Base-by-base conservation (phyloP, 2,113 vertebrate genomes). In the Atherinomorus stipes region DNA sequence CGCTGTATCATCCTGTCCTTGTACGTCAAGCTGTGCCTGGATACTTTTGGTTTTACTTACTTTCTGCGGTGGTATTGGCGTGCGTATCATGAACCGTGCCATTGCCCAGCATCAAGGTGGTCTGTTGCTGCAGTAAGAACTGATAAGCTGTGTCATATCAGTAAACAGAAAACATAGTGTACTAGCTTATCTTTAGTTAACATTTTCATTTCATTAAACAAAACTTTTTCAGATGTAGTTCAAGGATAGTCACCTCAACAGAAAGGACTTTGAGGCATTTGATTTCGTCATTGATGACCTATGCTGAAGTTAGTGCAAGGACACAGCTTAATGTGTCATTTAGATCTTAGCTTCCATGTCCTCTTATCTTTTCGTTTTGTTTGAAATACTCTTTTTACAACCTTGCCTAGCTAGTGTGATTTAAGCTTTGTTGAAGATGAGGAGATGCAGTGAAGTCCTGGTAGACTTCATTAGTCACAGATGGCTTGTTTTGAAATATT, bases 141-240 rank as follows among this genome's bases (percentile, higher is more conserved):
- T 64, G 81, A 74, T 85, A 84, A 74, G 56, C 38, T 57, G 11
- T 47, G 26, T 61, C n/a, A 50, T 78, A 77, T 77, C 70, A 58
- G 47, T 10, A 44, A 51, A 71, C 44, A 44, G 37, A 52, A 77
- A 64, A 82, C 67, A 44, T 3, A 0, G 31, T 45, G 80, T 81
- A 65, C 71, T 65, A 61, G 31, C 69, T 47, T 70, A 67, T 73
- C 37, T 61, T 23, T 10, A 7, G 34, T 65, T 71, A 34, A n/a
- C 45, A 52, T 76, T 75, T 52, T 50, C 44, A 26, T 64, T 83
- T 3, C 2, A 4, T 23, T 40, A 19, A 56, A 26, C 52, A 81
- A 40, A 64, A 23, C 4, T 21, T 1, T 13, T 70, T 26, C 74
- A 16, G 47, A 37, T 38, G 23, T 49, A 19, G 38, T 80, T 72